phyloP scores from a whole-genome alignment of 2,888 invertebrate genomes.

The Oxystoma pomonae region DNA sequence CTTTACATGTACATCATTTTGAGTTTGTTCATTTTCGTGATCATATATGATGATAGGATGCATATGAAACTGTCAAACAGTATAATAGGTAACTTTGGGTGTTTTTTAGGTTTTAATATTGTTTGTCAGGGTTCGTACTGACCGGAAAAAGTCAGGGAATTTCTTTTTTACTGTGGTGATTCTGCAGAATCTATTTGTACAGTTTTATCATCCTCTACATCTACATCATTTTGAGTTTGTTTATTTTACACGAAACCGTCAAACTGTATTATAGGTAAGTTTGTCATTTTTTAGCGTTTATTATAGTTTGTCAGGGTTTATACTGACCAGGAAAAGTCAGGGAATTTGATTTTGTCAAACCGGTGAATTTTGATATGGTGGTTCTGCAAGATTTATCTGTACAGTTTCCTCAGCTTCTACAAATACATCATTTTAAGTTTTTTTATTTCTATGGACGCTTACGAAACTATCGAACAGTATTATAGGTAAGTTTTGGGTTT shows the following conservation, averaged over 20 bases:
- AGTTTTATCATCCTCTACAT: constrained; percentile 95
- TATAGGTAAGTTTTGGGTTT: too few species aligned
- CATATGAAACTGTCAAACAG: too few species aligned
- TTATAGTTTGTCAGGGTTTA: neutral
- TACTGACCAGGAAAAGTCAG: neutral
- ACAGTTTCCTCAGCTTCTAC: constrained; percentile 92
- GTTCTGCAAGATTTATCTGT: constrained; percentile 92
- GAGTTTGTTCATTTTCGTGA: too few species aligned
- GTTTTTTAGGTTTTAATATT: too few species aligned
- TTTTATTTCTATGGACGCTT: too few species aligned
- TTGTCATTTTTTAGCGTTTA: neutral
- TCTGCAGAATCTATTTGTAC: constrained; percentile 91
- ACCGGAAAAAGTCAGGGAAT: too few species aligned
- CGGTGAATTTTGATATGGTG: constrained; percentile 88
- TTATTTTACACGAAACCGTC: constrained; percentile 98
- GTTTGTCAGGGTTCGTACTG: too few species aligned
- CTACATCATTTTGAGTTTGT: constrained; percentile 94
- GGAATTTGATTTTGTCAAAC: constrained; percentile 71
- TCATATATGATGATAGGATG: too few species aligned
- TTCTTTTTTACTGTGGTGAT: constrained; percentile 91
- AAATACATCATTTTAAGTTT: too few species aligned
- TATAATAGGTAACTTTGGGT: too few species aligned
- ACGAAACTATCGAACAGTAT: too few species aligned
- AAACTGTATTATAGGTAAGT: constrained; percentile 72
- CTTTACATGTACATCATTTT: too few species aligned